Conservation (phyloP, 2,888 invertebrate species). For the Caenorhabditis sinica region DNA sequence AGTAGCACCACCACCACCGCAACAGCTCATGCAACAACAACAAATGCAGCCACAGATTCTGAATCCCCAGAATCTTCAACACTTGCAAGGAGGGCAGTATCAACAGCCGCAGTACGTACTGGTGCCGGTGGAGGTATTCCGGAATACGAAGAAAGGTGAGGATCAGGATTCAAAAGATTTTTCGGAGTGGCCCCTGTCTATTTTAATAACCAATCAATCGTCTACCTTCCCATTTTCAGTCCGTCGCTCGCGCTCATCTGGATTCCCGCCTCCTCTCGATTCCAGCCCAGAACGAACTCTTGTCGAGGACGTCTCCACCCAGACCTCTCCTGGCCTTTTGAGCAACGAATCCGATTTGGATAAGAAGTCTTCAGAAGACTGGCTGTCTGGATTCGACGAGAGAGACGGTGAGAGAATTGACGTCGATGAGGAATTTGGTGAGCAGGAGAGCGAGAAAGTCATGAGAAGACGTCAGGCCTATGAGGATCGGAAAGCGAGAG, state of each 20-base stretch:
- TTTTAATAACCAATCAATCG: no score
- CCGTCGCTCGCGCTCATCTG: neutral
- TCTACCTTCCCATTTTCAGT: conserved; percentile 7
- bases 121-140: conserved; percentile 33
- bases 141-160: conserved; percentile 1
- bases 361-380: conserved; percentile 37
- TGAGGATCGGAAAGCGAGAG: neutral
- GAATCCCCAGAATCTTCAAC: neutral
- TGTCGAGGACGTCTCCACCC: conserved; percentile 37
- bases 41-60: neutral
- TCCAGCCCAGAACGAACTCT: neutral
- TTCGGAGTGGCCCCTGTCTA: no score
- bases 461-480: conserved; percentile 19
- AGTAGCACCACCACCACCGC: neutral
- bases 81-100: neutral
- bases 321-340: conserved; percentile 25
- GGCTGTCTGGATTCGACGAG: conserved; percentile 38
- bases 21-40: neutral
- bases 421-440: conserved; percentile 28
- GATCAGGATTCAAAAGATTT: neutral
- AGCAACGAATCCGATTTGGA: neutral
- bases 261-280: neutral
- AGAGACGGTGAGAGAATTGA: conserved; percentile 29
- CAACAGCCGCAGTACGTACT: conserved; percentile 33
- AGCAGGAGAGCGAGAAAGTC: conserved; percentile 15